Conservation (phyloP, 2,888 invertebrate genomes). For the Stomorhina lunata region DNA sequence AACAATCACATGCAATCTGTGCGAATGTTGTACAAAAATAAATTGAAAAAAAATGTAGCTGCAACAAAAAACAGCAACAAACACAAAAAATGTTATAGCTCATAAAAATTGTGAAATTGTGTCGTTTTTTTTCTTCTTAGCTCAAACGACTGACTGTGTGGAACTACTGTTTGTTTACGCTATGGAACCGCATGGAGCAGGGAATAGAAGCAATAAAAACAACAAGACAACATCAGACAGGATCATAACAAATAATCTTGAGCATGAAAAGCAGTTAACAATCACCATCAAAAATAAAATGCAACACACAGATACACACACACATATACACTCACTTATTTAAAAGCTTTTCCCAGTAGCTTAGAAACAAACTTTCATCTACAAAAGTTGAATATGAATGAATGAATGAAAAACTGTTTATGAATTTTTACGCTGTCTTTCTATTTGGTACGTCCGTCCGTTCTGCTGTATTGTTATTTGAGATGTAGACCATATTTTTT, state of each 20-base stretch:
- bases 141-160: background rate
- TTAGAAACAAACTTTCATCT: background rate
- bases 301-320: background rate
- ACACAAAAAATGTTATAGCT: slow-evolving; percentile 68
- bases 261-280: slow-evolving; percentile 64
- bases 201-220: slow-evolving; percentile 3
- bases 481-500: slow-evolving; percentile 57
- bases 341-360: no score
- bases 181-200: background rate
- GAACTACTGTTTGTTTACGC: slow-evolving; percentile 52
- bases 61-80: slow-evolving; percentile 57
- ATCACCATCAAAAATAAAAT: slow-evolving; percentile 50
- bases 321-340: background rate
- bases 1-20: slow-evolving; percentile 71
- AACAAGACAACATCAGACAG: slow-evolving; percentile 30
- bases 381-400: slow-evolving; percentile 49
- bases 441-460: slow-evolving; percentile 14
- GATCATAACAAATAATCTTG: slow-evolving; percentile 59
- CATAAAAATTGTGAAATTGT: slow-evolving; percentile 58
- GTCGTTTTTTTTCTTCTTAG: slow-evolving; percentile 37
- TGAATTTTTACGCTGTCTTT: slow-evolving; percentile 36
- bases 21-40: slow-evolving; percentile 46
- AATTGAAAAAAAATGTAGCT: slow-evolving; percentile 27
- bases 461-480: slow-evolving; percentile 28
- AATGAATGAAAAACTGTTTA: slow-evolving; percentile 57